Base-by-base conservation (phyloP, 2,888 invertebrate genomes). In the Calameuta pallipes region DNA sequence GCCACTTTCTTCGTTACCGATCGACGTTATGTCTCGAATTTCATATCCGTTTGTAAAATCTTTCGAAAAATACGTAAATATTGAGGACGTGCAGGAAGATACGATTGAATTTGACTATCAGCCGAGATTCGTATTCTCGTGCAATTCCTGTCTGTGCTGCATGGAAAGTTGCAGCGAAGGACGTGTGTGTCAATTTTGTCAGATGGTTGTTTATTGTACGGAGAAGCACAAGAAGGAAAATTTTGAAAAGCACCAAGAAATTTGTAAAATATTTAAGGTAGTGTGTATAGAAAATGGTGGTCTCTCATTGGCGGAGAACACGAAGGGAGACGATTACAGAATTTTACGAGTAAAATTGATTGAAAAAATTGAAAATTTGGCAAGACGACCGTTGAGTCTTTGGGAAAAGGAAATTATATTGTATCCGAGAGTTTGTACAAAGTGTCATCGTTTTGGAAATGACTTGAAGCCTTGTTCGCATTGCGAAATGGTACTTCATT, bases 331-430 rank as follows among this genome's bases (percentile, higher is more conserved):
- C 34, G 93, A 94, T 80, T 96, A 94, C 89, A 93, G 95, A 0
- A 92, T 94, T 0, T 92, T 94, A 56, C 92, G 95, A 30, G 93
- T 95, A 90, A 93, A 94, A 81, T 92, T 93, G 86, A 94, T 95
- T 74, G 92, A 93, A 1, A 92, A 94, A 0, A 93, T 94, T 77
- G 94, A 95, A 87, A 92, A 93, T 78, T 91, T 93, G 3, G 89
- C 95, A 4, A 93, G 93, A 81, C 92, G 95, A 13, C 89, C 92
- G 3, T 87, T 96, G 73, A 92, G 93, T 23, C 93, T 95, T 0
- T 95, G 94, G 92, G 96, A 96, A 87, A 94, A 94, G 80, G 96
- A 96, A 86, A 93, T 94, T 0, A 88, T 96, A 35, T 90, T 96
- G 34, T 96, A 95, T 85, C 95, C 96, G 0, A 93, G 94, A 78